Evolutionary conservation across 2,113 vertebrate species (phyloP), one percentile per base, ranked within the genome.

Genomic region (Papio anubis): DNA sequence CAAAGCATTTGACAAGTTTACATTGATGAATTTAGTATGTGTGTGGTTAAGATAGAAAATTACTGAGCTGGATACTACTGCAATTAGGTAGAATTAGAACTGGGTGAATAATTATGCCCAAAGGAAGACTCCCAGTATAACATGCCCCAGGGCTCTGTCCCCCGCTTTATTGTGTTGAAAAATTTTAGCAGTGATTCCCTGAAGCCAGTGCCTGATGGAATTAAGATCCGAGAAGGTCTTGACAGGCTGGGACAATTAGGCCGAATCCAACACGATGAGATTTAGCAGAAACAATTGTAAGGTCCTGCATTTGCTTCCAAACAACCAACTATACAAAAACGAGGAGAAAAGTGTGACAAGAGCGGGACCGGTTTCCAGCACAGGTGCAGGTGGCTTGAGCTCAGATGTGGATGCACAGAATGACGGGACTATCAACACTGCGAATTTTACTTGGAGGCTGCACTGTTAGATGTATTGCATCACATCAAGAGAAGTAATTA

Each of bases 151-250:
- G 90, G 40, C 48, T 97, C 82, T 81, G 43, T 92, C 50, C 20
- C 38, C 38, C 5, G 50, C 2, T 88, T 79, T 25, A 55, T 80
- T 85, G 72, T 59, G 21, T 81, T 95, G 50, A 40, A 18, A 52
- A 64, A 35, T 64, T 70, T 84, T 45, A 64, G 78, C 72, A 50
- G 72, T 30, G 72, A 45, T 88, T 94, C 81, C 21, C 73, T 48
- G 21, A 82, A 95, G 80, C 59, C 68, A 90, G 50, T 8, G 5
- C 43, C 48, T 32, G 18, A 50, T 79, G 78, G 43, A 93, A 86
- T 73, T 38, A 91, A 91, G 93, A 95, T 95, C 84, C 89, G 81
- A 43, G 95, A 88, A 90, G 52, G 59, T 92, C 90, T 84, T 87
- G 88, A 88, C 88, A 88, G 80, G 32, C 64, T 20, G 64, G 35